Base-by-base conservation (phyloP, 2,113 vertebrate species). In the Paramormyrops kingsleyae region DNA sequence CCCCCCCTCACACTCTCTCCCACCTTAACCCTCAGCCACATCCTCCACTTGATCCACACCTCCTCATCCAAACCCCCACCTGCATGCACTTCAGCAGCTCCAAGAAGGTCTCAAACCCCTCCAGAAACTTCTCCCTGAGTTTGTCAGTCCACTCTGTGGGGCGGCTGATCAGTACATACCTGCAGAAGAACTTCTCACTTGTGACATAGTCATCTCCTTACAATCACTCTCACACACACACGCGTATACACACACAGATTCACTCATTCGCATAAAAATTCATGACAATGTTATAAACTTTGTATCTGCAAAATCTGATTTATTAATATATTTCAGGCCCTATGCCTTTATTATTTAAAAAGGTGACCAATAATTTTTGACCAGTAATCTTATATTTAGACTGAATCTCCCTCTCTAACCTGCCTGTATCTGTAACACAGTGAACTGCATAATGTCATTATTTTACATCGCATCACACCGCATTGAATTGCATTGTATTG, bases 51-150 rank as follows among this genome's bases (percentile, higher is more conserved):
- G n/a, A 17, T 39, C 27, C 42, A 47, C 53, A 66, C 42, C 31
- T 39, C 70, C 70, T 5, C 39, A 49, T 21, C 5, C 39, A 21
- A 7, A 24, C 70, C 53, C 74, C 83, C 93, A 99, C 99, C 97
- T 99, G 99, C 98, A 99, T 99, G 92, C 97, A 98, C 92, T 96
- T 99, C 9, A 99, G 95, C 91, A 99, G 96, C 89, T 99, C 97
- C 94, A 99, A 95, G 92, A 99, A 99, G 83, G 96, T 96, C 53
- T 98, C 97, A 42, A 99, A 96, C 62, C 99, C 98, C 92, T 99
- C 97, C 1, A 99, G 95, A 92, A 99, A 99, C 94, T 98, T 99
- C 49, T 95, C 88, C 89, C 98, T 95, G 94, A 99, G 95, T 87
- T 96, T 96, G 90, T 98, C 95, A 19, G 94, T 96, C 99, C 98